Base-by-base conservation (phyloP, 2,113 vertebrate species). In the Taxidea taxus region DNA sequence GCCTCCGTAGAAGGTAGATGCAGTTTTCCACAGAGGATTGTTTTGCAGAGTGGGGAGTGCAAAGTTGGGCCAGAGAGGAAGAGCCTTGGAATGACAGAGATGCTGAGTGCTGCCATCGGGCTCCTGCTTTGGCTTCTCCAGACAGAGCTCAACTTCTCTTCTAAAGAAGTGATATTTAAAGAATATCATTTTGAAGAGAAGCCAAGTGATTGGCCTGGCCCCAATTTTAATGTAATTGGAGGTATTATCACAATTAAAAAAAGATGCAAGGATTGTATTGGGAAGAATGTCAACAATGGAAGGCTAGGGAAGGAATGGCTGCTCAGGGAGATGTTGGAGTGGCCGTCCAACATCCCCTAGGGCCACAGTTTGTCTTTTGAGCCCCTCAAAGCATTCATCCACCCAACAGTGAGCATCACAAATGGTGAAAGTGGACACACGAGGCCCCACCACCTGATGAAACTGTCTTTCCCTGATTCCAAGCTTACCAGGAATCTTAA, bases 181-280 rank as follows among this genome's bases (percentile, higher is more conserved):
- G 84, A 58, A 44, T 6, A 62, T 9, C 37, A 70, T n/a, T 83
- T 78, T 84, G 80, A 91, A 75, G 66, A 89, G 54, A 95, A 42
- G 68, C 27, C 54, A 89, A 58, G 39, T 75, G 44, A 70, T 37
- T 60, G 60, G 25, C 31, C 49, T 89, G 47, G 47, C 34, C 39
- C 54, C 62, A 44, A 12, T 91, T 70, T 92, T 93, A 86, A 75
- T 42, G 18, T 74, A 94, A 74, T 8, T 58, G 20, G 16, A 95
- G 93, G 39, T 51, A 44, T 58, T n/a, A 39, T 44, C 72, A 93
- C 49, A 87, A 74, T 60, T 83, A 56, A 93, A 94, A 37, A 85
- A 78, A 94, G 58, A 80, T 29, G 1, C 39, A 66, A 62, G 51
- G 29, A 3, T 64, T 89, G 3, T 72, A 34, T 1, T 29, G 58